These are phyloP conservation scores for Bilobella aurantiaca DNA, from an alignment of 1,140 invertebrate species.

Conservation along the genomic window DNA sequence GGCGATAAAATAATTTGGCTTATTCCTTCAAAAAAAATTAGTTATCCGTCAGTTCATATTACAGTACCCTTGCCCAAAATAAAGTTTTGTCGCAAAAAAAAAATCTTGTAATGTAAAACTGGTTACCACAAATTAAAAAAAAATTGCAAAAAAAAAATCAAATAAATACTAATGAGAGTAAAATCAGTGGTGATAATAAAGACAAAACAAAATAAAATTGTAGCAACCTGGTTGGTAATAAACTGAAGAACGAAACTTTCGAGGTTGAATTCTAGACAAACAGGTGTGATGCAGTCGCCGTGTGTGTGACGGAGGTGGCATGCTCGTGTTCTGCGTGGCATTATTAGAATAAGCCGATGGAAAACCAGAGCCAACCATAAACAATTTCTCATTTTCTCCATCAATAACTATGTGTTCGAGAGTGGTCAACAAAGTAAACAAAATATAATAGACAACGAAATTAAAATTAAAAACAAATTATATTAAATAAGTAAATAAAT, in stretches of 20 bases:
- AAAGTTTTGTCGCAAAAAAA: too few species aligned
- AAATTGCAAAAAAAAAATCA: too few species aligned
- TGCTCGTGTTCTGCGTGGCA: constrained; percentile 22
- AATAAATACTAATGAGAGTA: too few species aligned
- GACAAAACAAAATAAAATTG: constrained; percentile 33
- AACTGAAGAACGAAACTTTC: constrained; percentile 24
- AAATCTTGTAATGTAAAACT: too few species aligned
- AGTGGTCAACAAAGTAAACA: constrained; percentile 28
- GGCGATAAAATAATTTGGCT: too few species aligned
- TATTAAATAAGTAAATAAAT: constrained; percentile 25
- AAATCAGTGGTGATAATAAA: constrained; percentile 44
- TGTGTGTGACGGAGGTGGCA: constrained; percentile 23
- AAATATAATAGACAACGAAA: constrained; percentile 37
- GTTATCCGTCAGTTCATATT: too few species aligned
- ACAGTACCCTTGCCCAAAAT: background rate
- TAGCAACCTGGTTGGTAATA: constrained; percentile 19
- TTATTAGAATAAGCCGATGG: constrained; percentile 14
- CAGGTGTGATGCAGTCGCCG: constrained; percentile 27
- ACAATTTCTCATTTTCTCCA: constrained; percentile 30
- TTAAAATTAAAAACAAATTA: constrained; percentile 20
- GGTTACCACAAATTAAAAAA: too few species aligned
- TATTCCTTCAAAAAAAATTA: constrained; percentile 7
- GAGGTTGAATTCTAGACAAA: constrained; percentile 31
- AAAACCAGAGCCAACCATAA: constrained; percentile 30
- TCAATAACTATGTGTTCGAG: constrained; percentile 24